These are phyloP conservation scores for Apoda limacodes DNA, from an alignment of 2,888 invertebrate species.

Conservation along the genomic window DNA sequence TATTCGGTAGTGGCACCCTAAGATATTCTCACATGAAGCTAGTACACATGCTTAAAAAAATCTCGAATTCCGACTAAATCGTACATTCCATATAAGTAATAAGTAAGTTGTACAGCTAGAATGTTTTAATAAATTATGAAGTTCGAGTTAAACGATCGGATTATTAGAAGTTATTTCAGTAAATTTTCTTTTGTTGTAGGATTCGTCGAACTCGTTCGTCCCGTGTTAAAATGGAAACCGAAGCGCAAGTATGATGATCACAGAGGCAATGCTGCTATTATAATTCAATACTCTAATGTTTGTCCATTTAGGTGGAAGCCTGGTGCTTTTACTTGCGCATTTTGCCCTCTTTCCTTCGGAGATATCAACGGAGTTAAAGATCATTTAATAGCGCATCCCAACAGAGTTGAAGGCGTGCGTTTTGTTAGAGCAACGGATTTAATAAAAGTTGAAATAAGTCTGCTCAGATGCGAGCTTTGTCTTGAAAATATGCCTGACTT, in stretches of 20 bases:
- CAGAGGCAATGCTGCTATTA: slow-evolving; percentile 52
- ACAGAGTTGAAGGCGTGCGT: slow-evolving; percentile 35
- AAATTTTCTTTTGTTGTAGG: no score
- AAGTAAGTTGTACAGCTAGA: no score
- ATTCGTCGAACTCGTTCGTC: slow-evolving; percentile 29
- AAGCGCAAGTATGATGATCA: slow-evolving; percentile 50
- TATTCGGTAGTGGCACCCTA: slow-evolving; percentile 38
- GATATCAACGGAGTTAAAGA: slow-evolving; percentile 38
- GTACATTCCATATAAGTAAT: no score
- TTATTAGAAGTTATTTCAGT: no score
- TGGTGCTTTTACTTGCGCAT: slow-evolving; percentile 46
- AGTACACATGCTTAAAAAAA: slow-evolving; percentile 33
- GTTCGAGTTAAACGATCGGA: no score
- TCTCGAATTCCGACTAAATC: no score
- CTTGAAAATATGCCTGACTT: slow-evolving; percentile 26
- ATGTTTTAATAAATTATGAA: no score
- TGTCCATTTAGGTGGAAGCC: slow-evolving; percentile 54
- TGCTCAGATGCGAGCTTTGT: slow-evolving; percentile 44
- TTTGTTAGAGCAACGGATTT: slow-evolving; percentile 29
- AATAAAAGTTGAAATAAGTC: slow-evolving; percentile 46
- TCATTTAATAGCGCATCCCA: slow-evolving; percentile 36
- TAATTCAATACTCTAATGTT: slow-evolving; percentile 49
- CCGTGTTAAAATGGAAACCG: slow-evolving; percentile 49
- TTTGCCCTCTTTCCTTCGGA: slow-evolving; percentile 40
- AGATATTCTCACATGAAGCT: slow-evolving; percentile 46